Percentiles rank a stretch among this genome's conserved stretches.
Conservation (phyloP, 2,113 vertebrate genomes). For the Apus apus region DNA sequence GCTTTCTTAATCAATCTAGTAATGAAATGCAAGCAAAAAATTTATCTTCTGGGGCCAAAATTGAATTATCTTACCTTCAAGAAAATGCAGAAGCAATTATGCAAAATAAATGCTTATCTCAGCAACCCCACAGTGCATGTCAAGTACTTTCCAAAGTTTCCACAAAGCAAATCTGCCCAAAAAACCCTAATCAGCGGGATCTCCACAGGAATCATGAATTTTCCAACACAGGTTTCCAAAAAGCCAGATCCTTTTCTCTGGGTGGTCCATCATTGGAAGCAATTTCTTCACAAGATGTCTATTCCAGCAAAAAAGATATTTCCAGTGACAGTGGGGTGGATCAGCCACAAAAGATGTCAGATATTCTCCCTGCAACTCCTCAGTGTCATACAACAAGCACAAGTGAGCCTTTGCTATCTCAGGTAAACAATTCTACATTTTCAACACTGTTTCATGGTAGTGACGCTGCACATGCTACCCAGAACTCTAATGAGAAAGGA, state of each 20-base stretch:
- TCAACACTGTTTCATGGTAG: conserved; percentile 54
- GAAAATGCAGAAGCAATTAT: conserved; percentile 71
- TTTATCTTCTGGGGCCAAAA: conserved; percentile 68
- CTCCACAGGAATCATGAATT: conserved; percentile 68
- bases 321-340: conserved; percentile 59
- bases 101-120: conserved; percentile 67
- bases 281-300: conserved; percentile 63
- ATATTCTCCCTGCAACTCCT: conserved; percentile 54
- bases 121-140: conserved; percentile 67
- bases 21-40: conserved; percentile 78
- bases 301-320: conserved; percentile 69
- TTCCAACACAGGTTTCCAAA: conserved; percentile 69
- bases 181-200: conserved; percentile 75
- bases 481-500: conserved; percentile 75
- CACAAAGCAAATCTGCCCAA: conserved; percentile 74
- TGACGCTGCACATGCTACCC: conserved; percentile 24
- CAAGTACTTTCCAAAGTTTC: conserved; percentile 78
- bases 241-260: conserved; percentile 70
- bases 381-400: conserved; percentile 56
- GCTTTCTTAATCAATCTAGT: conserved; percentile 70
- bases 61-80: conserved; percentile 62
- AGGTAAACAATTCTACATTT: conserved; percentile 57
- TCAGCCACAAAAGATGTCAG: conserved; percentile 68
- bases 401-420: conserved; percentile 70
- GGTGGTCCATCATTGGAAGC: conserved; percentile 67